Evolutionary conservation across 2,797 vertebrate species (phyloP), one percentile per base, ranked within the genome.

Genomic region (Cuniculus paca): DNA sequence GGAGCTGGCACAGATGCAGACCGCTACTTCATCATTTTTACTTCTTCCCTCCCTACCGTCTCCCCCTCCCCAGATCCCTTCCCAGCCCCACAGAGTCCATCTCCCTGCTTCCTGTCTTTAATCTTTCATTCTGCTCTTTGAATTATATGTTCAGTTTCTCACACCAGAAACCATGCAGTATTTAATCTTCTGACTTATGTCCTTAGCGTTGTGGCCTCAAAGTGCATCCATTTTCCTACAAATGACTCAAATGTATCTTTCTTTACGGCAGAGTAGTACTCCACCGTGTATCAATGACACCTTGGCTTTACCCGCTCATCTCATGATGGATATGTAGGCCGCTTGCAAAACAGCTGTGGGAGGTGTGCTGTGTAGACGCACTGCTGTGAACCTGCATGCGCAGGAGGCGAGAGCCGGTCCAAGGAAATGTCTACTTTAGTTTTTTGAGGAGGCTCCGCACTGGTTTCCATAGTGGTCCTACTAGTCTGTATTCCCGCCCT

Each of bases 281-380:
- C 39, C 72, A 45, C 42, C 7, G 42, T 28, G 42, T 17, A 26
- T 74, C 42, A 24, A 6, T 16, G 26, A 42, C 72, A 31, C 72
- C 42, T 48, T 17, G 16, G 42, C 72, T 75, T 6, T 31, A 42
- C 13, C 42, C 42, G 6, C 42, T 31, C 42, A 28, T 48, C 42
- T 75, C 26, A 13, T 28, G 26, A 75, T 31, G 2, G 26, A 31
- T 9, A 13, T 14, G 42, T 7, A 26, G 42, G 26, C 72, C 6
- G 2, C 42, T 75, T 6, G 42, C 14, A 31, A 45, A 42, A 28
- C 72, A 75, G 42, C 24, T 3, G 42, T 4, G 42, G 2, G 6
- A 26, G 3, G 9, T 17, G 26, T 31, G 72, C 42, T 17, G 6
- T 8, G 0, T 1, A 8, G 9, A 16, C 26, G 3, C 2, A 26